phyloP scores from a whole-genome alignment of 2,888 invertebrate genomes.

The Trichacis sp. region DNA sequence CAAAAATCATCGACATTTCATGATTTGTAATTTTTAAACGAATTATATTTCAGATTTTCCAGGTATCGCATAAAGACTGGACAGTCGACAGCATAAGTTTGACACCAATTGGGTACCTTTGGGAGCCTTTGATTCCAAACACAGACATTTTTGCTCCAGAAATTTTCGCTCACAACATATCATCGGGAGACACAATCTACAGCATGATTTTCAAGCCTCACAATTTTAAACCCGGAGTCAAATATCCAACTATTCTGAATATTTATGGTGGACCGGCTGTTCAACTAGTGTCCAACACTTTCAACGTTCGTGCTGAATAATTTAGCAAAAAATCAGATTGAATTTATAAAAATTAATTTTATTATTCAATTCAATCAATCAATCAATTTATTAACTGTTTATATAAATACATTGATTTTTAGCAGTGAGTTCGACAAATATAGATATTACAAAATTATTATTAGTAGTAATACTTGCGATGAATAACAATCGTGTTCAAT shows the following conservation, averaged over 20 bases:
- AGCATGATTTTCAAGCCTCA: constrained; percentile 93
- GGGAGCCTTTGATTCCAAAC: constrained; percentile 75
- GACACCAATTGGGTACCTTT: constrained; percentile 78
- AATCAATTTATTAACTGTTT: too few relatives aligned
- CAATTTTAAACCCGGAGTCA: constrained; percentile 74
- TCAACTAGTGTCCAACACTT: constrained; percentile 95
- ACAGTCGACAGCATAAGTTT: constrained; percentile 78
- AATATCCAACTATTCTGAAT: constrained; percentile 94
- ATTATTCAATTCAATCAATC: too few relatives aligned
- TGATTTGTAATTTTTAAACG: too few relatives aligned
- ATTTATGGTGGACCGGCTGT: constrained; percentile 99
- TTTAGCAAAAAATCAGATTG: too few relatives aligned
- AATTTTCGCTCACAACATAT: constrained; percentile 78
- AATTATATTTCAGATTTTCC: constrained; percentile 77
- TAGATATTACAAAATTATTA: too few relatives aligned
- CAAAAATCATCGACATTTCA: too few relatives aligned
- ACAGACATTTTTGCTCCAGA: constrained; percentile 78
- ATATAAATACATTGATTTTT: too few relatives aligned
- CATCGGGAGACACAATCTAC: constrained; percentile 79
- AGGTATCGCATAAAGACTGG: constrained; percentile 77
- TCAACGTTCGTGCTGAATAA: constrained; percentile 84
- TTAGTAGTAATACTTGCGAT: too few relatives aligned
- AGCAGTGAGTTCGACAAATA: too few relatives aligned
- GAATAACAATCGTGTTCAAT: too few relatives aligned
- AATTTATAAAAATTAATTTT: too few relatives aligned